Percentiles rank a stretch among this genome's conserved stretches.
These are phyloP conservation scores for Drosophila nr. perissopoda DNA, from an alignment of 2,888 invertebrate genomes.

Conservation along the genomic window DNA sequence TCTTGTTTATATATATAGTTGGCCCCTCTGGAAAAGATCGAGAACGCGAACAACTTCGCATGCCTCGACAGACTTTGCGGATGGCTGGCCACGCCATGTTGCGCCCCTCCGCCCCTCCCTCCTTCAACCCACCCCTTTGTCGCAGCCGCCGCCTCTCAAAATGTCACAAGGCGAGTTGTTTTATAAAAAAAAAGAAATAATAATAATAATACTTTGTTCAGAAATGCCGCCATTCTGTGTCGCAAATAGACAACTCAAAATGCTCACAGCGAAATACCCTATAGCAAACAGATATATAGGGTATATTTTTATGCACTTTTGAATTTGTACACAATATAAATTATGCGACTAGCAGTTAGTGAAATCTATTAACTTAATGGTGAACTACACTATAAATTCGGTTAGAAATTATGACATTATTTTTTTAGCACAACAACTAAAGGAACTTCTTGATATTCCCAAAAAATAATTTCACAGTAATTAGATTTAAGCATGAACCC, in stretches of 20 bases:
- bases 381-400: background rate
- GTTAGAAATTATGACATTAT: background rate
- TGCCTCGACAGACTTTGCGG: slow-evolving; percentile 47
- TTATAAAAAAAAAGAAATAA: background rate
- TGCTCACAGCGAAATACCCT: background rate
- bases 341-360: background rate
- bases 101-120: background rate
- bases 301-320: background rate
- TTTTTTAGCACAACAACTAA: background rate
- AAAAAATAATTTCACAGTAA: background rate
- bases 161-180: slow-evolving; percentile 30
- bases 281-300: no score
- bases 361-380: background rate
- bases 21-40: slow-evolving; percentile 17
- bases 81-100: slow-evolving; percentile 32
- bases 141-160: slow-evolving; percentile 1
- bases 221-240: slow-evolving; percentile 26
- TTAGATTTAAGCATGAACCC: background rate
- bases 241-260: slow-evolving; percentile 9
- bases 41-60: slow-evolving; percentile 38
- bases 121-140: background rate
- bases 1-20: slow-evolving; percentile 1
- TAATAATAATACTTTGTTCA: slow-evolving; percentile 1
- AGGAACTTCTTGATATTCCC: background rate
- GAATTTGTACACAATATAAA: background rate